Evolutionary conservation across 2,113 vertebrate genomes (phyloP).

Genomic region (Morone chrysops): DNA sequence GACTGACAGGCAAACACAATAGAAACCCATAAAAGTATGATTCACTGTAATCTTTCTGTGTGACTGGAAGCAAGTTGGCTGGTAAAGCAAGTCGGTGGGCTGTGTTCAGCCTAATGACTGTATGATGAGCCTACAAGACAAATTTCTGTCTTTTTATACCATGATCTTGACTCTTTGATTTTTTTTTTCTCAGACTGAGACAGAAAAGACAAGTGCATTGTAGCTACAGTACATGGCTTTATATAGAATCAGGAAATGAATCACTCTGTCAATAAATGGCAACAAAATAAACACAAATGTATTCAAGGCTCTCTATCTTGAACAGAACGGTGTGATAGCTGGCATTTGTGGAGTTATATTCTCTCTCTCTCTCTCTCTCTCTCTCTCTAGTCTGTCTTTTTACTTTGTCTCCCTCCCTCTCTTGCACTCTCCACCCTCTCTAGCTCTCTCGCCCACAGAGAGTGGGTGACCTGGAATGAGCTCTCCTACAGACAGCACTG

Average conservation of each 20-base stretch:
- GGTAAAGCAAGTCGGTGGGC: constrained; percentile 69
- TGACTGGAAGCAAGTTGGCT: constrained; percentile 44
- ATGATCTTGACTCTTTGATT: constrained; percentile 35
- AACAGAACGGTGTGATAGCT: constrained; percentile 55
- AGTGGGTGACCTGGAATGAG: constrained; percentile 78
- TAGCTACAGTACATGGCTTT: constrained; percentile 63
- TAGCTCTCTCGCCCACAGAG: constrained; percentile 65
- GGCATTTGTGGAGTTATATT: constrained; percentile 63
- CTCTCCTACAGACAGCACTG: constrained; percentile 59
- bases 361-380: constrained; percentile 41
- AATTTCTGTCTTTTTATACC: constrained; percentile 45
- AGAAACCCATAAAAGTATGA: constrained; percentile 58
- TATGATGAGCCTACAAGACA: constrained; percentile 55
- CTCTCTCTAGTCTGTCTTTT: constrained; percentile 52
- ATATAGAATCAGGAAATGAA: constrained; percentile 78
- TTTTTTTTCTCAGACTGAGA: constrained; percentile 46
- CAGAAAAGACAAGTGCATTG: constrained; percentile 52
- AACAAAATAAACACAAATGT: constrained; percentile 66
- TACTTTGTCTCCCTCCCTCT: constrained; percentile 49
- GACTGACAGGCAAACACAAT: constrained; percentile 65
- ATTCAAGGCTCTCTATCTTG: constrained; percentile 61
- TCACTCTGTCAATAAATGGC: constrained; percentile 73
- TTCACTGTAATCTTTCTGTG: constrained; percentile 52
- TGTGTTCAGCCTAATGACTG: constrained; percentile 56
- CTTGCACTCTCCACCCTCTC: constrained; percentile 53